These are phyloP conservation scores for Eustalomyia histrio DNA, from an alignment of 2,888 invertebrate species.

Conservation along the genomic window DNA sequence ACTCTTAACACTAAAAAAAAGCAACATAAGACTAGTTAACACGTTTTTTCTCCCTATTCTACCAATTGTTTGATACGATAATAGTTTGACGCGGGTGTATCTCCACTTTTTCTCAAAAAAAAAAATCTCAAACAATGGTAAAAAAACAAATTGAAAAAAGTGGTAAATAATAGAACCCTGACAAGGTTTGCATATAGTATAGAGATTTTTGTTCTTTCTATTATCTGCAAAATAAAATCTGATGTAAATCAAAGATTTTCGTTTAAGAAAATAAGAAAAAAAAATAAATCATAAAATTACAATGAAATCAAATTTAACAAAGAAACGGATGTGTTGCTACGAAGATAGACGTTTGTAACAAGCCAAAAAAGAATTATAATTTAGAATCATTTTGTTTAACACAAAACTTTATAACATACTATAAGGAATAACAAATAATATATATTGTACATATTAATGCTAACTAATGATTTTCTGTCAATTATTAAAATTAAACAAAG, in stretches of 20 bases:
- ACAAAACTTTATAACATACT: too few species aligned
- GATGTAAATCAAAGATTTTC: slow-evolving; percentile 58
- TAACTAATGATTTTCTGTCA: slow-evolving; percentile 54
- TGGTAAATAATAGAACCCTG: neutral
- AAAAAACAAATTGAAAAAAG: neutral
- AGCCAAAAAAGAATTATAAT: slow-evolving; percentile 12
- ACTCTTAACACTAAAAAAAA: neutral
- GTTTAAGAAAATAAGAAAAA: neutral
- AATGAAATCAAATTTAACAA: slow-evolving; percentile 34
- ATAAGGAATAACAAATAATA: neutral
- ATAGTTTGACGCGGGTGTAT: slow-evolving; percentile 58
- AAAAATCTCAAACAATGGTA: neutral
- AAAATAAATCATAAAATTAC: slow-evolving; percentile 3
- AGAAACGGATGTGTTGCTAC: neutral
- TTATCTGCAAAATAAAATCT: slow-evolving; percentile 50
- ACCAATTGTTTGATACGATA: slow-evolving; percentile 57
- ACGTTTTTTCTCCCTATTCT: slow-evolving; percentile 41
- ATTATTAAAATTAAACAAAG: slow-evolving; percentile 17
- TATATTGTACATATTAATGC: slow-evolving; percentile 27
- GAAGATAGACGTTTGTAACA: neutral
- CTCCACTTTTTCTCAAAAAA: neutral
- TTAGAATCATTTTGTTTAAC: neutral
- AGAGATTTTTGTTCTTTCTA: neutral
- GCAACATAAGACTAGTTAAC: slow-evolving; percentile 53
- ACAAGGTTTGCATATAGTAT: neutral